A percentile compares a stretch with the other conserved stretches of the same genome.
phyloP scores from a whole-genome alignment of 2,888 invertebrate genomes.

The Lasius platythorax region DNA sequence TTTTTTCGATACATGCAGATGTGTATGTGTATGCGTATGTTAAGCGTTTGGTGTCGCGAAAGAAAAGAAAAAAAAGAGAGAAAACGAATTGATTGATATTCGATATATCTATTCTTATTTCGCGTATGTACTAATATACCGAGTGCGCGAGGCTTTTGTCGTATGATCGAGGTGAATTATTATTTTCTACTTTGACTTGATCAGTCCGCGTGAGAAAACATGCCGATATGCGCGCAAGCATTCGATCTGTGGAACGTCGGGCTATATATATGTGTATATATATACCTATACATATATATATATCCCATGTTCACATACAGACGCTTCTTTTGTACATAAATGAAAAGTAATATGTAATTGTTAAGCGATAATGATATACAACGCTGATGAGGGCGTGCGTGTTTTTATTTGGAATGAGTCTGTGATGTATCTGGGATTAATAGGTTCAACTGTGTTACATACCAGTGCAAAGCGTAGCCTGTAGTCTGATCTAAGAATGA shows the following conservation, averaged over 20 bases:
- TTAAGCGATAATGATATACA: constrained; percentile 79
- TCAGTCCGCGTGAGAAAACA: constrained; percentile 22
- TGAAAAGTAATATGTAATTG: constrained; percentile 78
- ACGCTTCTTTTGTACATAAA: constrained; percentile 82
- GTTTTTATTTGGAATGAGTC: constrained; percentile 85
- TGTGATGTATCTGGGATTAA: constrained; percentile 78
- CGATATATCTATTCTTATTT: constrained; percentile 36
- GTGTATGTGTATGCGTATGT: constrained; percentile 19
- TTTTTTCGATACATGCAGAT: constrained; percentile 44
- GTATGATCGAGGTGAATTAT: constrained; percentile 37
- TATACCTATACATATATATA: constrained; percentile 23
- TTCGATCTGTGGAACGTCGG: constrained; percentile 70
- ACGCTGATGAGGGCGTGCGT: constrained; percentile 82
- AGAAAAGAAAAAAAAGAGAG: neutral
- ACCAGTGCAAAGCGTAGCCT: constrained; percentile 65
- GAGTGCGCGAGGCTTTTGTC: constrained; percentile 30
- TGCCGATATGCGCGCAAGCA: constrained; percentile 31
- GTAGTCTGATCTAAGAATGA: constrained; percentile 33
- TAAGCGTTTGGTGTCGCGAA: constrained; percentile 23
- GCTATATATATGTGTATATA: constrained; percentile 52
- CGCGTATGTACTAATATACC: constrained; percentile 31
- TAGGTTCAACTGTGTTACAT: constrained; percentile 67
- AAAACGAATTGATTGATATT: constrained; percentile 5
- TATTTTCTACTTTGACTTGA: constrained; percentile 47
- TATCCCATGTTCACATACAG: constrained; percentile 73